phyloP scores from a whole-genome alignment of 2,888 invertebrate genomes.

The Dione vanillae region DNA sequence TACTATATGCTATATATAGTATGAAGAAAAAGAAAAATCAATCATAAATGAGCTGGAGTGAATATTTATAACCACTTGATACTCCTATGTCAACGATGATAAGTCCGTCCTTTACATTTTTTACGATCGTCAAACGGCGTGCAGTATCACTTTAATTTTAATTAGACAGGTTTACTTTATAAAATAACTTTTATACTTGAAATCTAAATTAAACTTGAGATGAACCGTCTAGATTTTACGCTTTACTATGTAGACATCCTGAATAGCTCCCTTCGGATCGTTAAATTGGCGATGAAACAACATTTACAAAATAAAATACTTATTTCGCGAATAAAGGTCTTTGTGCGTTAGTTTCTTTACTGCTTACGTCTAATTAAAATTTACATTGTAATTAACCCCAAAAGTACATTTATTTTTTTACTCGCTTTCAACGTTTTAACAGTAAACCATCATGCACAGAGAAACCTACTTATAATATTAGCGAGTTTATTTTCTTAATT shows the following conservation, averaged over 20 bases:
- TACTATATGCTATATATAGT: too few species aligned
- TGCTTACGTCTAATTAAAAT: constrained; percentile 4
- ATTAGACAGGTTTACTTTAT: background rate
- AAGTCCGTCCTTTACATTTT: too few species aligned
- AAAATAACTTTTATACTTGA: background rate
- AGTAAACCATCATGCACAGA: background rate
- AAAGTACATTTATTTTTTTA: background rate
- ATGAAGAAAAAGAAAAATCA: too few species aligned
- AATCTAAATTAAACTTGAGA: background rate
- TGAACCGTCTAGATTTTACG: background rate
- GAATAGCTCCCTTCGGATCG: constrained; percentile 30
- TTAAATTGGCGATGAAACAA: constrained; percentile 19
- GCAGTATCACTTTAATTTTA: too few species aligned
- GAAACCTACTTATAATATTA: background rate
- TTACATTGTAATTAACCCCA: background rate
- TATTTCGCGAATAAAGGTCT: background rate
- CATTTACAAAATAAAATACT: background rate
- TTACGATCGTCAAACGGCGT: too few species aligned
- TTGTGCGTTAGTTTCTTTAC: background rate
- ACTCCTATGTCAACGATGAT: too few species aligned
- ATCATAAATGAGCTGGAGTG: too few species aligned
- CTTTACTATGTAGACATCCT: constrained; percentile 25
- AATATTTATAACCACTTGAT: too few species aligned
- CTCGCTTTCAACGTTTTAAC: background rate
- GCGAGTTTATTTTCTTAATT: background rate